phyloP scores from a whole-genome alignment of 2,113 vertebrate genomes.

The Hydropotes inermis region DNA sequence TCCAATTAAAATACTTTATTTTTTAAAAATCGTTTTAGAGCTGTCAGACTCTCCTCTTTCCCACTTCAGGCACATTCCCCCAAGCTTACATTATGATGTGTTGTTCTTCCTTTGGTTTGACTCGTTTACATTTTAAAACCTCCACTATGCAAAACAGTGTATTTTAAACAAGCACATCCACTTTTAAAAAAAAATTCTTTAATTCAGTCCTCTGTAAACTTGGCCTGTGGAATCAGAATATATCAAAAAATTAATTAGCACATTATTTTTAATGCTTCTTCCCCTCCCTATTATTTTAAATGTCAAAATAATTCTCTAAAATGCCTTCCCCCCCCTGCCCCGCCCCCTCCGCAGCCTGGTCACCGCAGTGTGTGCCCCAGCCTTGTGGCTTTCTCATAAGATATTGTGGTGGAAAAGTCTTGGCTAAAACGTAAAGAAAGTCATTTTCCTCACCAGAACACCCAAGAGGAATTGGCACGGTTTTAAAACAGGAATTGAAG shows the following conservation, averaged over 20 bases:
- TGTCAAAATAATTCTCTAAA: background rate
- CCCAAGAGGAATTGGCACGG: conserved; percentile 50
- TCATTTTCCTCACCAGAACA: conserved; percentile 62
- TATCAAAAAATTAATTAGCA: conserved; percentile 23
- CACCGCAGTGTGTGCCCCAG: background rate
- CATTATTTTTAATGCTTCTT: conserved; percentile 4
- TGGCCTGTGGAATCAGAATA: background rate
- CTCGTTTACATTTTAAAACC: conserved; percentile 9
- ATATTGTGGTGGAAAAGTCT: conserved; percentile 10
- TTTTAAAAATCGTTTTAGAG: background rate
- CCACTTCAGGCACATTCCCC: background rate
- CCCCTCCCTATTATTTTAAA: background rate
- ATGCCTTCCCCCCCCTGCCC: background rate
- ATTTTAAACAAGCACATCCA: background rate
- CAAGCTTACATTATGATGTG: background rate
- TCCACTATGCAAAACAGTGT: background rate
- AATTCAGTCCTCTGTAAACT: background rate
- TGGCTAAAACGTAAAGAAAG: conserved; percentile 59
- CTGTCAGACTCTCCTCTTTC: background rate
- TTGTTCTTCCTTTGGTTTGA: background rate
- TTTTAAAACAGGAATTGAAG: conserved; percentile 44
- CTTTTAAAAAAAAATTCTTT: background rate
- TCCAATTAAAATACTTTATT: background rate
- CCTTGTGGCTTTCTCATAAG: conserved; percentile 31
- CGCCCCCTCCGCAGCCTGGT: background rate